These are phyloP conservation scores for Nymphalis urticae DNA, from an alignment of 2,888 invertebrate species.

Conservation along the genomic window DNA sequence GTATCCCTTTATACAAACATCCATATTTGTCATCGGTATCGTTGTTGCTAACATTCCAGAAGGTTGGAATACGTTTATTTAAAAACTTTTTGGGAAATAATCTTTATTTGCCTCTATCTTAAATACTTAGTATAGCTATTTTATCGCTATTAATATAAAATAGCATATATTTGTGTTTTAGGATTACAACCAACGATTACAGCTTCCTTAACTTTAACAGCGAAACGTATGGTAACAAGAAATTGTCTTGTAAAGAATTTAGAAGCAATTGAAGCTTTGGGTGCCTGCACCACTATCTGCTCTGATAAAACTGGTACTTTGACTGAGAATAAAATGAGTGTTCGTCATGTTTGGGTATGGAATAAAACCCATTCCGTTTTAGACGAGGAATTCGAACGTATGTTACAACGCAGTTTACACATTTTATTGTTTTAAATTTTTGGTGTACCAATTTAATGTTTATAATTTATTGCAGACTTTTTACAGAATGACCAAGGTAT, in stretches of 20 bases:
- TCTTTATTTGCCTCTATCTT: not conserved
- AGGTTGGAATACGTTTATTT: slow-evolving; percentile 66
- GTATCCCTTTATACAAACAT: slow-evolving; percentile 98
- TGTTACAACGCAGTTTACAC: not conserved
- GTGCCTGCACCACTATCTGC: slow-evolving; percentile 98
- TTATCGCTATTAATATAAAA: no score
- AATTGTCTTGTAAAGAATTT: slow-evolving; percentile 99
- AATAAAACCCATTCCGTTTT: slow-evolving; percentile 93
- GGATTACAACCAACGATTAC: slow-evolving; percentile 98
- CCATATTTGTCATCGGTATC: slow-evolving; percentile 97
- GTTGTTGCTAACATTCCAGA: slow-evolving; percentile 99
- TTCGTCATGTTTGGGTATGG: slow-evolving; percentile 98
- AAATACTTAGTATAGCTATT: no score
- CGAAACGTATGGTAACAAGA: slow-evolving; percentile 98
- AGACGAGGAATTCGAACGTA: slow-evolving; percentile 75
- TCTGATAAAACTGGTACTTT: slow-evolving; percentile 99
- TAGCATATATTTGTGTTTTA: slow-evolving; percentile 35
- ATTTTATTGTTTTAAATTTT: not conserved
- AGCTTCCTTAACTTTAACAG: slow-evolving; percentile 97
- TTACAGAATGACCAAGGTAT: slow-evolving; percentile 55
- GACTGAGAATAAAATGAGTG: slow-evolving; percentile 99
- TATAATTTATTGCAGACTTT: slow-evolving; percentile 50
- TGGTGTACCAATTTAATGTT: not conserved
- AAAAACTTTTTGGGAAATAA: not conserved
- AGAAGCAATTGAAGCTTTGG: slow-evolving; percentile 98